Evolutionary conservation across 2,888 invertebrate species (phyloP), one percentile per base, ranked within the genome.

Genomic region (Diplolepis rosae): DNA sequence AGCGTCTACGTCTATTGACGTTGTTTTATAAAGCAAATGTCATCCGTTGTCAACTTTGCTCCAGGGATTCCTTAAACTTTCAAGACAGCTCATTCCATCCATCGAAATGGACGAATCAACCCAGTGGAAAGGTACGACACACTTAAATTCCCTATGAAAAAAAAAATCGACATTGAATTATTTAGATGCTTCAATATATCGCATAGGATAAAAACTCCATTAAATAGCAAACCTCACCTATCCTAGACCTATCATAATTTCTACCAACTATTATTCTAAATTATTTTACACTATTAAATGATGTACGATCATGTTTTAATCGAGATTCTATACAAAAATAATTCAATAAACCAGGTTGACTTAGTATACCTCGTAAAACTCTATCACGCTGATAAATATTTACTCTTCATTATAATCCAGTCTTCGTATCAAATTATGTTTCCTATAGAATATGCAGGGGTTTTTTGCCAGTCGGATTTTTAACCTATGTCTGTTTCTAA

Each of bases 1-100:
- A 70, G 74, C 74, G 76, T 76, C 76, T 74, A 74, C 73, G 76
- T 76, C 73, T 74, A 76, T 76, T 70, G 76, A 76, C 72, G 76
- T 76, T 69, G 73, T 61, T 39, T 11, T n/a, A n/a, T 22, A 48
- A 65, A 66, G 76, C 69, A 76, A 74, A 76, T 74, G 74, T 72
- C 76, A 76, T 70, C 71, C 70, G 66, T 54, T 71, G 73, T 67
- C 39, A 61, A 61, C 65, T 65, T 69, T 52, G 32, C 54, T 66
- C 68, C 61, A 71, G 73, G 71, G 50, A 70, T 50, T 61, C 61
- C 65, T 66, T 70, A 72, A 69, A 71, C 68, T 65, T 32, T 7
- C 65, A 66, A 54, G 30, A 54, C 30, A 9, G 48, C 68, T 68
- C 52, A 56, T 54, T 39, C 39, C 52, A 27, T 39, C 66, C 66